Conservation (phyloP, 2,888 invertebrate species). For the Bellardia pandia region DNA sequence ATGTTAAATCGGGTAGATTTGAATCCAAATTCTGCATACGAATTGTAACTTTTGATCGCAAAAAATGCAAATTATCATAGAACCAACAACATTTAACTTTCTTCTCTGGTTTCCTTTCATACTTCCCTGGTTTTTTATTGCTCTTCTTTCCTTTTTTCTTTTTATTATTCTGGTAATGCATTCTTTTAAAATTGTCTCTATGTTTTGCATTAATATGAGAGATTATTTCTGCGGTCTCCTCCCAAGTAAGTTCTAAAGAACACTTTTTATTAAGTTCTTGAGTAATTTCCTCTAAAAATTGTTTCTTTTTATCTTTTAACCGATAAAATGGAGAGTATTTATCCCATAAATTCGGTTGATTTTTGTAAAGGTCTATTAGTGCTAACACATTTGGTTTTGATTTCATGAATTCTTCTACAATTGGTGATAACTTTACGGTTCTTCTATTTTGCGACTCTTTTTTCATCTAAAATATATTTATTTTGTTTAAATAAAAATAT, state of each 20-base stretch:
- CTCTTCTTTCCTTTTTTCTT: conserved; percentile 50
- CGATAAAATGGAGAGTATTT: conserved; percentile 54
- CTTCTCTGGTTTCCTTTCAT: conserved; percentile 44
- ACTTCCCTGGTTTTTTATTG: conserved; percentile 11
- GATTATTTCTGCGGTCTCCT: conserved; percentile 56
- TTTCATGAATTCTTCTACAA: conserved; percentile 57
- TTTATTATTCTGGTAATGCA: conserved; percentile 30
- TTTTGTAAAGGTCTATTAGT: conserved; percentile 62
- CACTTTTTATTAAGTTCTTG: conserved; percentile 52
- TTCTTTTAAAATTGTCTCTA: conserved; percentile 50
- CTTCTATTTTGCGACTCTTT: conserved; percentile 25
- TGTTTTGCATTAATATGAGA: conserved; percentile 55
- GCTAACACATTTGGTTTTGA: conserved; percentile 49
- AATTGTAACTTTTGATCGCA: conserved; percentile 50
- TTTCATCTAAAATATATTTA: conserved; percentile 5
- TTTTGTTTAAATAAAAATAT: not conserved
- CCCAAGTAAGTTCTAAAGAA: conserved; percentile 35
- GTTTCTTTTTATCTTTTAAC: conserved; percentile 55
- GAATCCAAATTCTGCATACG: conserved; percentile 48
- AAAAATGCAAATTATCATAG: conserved; percentile 56
- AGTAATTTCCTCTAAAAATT: conserved; percentile 59
- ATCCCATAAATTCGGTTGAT: conserved; percentile 60
- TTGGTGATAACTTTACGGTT: conserved; percentile 48
- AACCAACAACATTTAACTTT: conserved; percentile 55
- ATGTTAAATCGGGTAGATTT: conserved; percentile 38